Evolutionary conservation across 2,888 invertebrate species (phyloP).

Genomic region (Mythimna lalbum): DNA sequence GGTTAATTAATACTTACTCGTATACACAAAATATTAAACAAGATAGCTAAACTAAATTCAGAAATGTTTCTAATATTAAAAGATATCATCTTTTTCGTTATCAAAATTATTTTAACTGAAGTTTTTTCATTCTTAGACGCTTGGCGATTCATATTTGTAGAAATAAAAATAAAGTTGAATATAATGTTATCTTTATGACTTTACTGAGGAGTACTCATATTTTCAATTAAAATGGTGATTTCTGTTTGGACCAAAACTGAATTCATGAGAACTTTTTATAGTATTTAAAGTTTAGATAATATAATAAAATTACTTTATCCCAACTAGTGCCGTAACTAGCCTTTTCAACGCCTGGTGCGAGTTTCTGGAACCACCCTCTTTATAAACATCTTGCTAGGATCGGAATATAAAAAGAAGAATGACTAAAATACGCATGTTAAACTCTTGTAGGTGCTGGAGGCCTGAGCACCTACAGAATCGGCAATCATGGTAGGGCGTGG

Average conservation of each 20-base stretch:
- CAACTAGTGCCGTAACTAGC: too few relatives aligned
- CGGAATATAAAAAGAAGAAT: too few relatives aligned
- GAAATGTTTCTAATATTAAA: neutral
- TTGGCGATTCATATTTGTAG: constrained; percentile 8
- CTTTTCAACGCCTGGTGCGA: too few relatives aligned
- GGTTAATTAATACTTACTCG: too few relatives aligned
- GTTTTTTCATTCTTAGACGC: constrained; percentile 15
- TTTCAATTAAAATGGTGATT: too few relatives aligned
- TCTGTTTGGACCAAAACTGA: neutral
- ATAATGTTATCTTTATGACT: constrained; percentile 33
- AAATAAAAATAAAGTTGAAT: constrained; percentile 5
- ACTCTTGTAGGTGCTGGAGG: too few relatives aligned
- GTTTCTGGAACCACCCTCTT: too few relatives aligned
- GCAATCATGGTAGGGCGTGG: too few relatives aligned
- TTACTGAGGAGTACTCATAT: neutral
- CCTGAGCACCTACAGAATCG: too few relatives aligned
- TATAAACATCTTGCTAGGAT: too few relatives aligned
- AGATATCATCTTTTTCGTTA: constrained; percentile 3
- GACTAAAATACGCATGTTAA: too few relatives aligned
- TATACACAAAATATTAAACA: constrained; percentile 8
- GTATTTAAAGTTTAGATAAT: neutral
- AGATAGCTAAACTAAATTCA: constrained; percentile 1
- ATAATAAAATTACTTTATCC: too few relatives aligned
- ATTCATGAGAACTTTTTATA: neutral
- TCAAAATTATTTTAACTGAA: neutral